Conservation (phyloP, 2,797 vertebrate species). For the Atherinosoma microstoma region DNA sequence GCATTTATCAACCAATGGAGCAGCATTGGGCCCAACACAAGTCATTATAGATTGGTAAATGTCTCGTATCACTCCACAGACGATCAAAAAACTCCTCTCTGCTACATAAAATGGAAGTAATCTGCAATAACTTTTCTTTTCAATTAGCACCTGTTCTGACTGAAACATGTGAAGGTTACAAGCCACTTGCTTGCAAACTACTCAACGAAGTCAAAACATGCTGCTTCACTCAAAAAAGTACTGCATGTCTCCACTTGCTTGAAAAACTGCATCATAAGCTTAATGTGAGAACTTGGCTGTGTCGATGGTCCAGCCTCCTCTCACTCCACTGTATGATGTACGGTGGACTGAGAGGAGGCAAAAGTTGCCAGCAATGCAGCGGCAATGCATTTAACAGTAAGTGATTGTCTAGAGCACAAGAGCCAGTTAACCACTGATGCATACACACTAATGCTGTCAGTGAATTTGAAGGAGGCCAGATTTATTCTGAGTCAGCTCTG, state of each 20-base stretch:
- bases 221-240: not conserved
- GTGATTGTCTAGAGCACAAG: slow-evolving; percentile 73
- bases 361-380: slow-evolving; percentile 51
- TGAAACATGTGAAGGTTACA: not conserved
- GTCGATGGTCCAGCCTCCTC: slow-evolving; percentile 21
- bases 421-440: slow-evolving; percentile 75
- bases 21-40: not conserved
- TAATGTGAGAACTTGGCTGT: not conserved
- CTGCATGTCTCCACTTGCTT: slow-evolving; percentile 7
- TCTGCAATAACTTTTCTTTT: not conserved
- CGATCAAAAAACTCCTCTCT: not conserved
- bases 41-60: not conserved
- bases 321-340: slow-evolving; percentile 36
- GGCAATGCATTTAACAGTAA: slow-evolving; percentile 68
- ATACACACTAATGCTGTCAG: slow-evolving; percentile 65
- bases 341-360: slow-evolving; percentile 17
- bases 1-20: not conserved
- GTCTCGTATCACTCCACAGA: not conserved
- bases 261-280: slow-evolving; percentile 24
- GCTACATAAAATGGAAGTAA: not conserved
- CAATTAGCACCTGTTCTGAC: not conserved
- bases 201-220: not conserved
- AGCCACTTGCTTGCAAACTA: not conserved
- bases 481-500: slow-evolving; percentile 53
- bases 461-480: slow-evolving; percentile 63